A percentile compares a stretch with the other conserved stretches of the same genome.
phyloP scores from a whole-genome alignment of 2,113 vertebrate genomes.

The Antigone vipio region DNA sequence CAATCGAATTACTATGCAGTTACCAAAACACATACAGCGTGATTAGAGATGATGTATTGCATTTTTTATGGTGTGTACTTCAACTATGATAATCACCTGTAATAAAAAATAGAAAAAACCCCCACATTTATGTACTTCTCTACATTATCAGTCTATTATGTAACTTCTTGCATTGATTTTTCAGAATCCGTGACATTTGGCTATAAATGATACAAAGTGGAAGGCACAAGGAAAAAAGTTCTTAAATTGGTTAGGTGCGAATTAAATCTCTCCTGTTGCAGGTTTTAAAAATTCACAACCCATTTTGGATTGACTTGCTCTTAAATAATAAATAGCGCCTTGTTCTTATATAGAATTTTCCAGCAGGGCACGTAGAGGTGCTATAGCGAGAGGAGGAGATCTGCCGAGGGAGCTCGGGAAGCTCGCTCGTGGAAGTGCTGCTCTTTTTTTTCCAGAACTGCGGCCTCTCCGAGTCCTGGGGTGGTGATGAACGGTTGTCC shows the following conservation, averaged over 20 bases:
- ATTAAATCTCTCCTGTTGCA: slow-evolving; percentile 12
- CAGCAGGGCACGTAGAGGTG: background rate
- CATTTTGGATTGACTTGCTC: slow-evolving; percentile 11
- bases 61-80: slow-evolving; percentile 29
- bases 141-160: background rate
- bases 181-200: background rate
- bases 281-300: slow-evolving; percentile 22
- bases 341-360: background rate
- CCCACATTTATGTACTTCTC: background rate
- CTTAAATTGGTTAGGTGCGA: background rate
- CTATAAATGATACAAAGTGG: background rate
- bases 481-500: background rate
- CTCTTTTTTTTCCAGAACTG: background rate
- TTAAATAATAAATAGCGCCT: slow-evolving; percentile 6
- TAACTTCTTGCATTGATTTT: slow-evolving; percentile 36
- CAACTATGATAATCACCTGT: slow-evolving; percentile 39
- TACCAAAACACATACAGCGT: background rate
- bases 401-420: background rate
- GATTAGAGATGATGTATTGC: background rate
- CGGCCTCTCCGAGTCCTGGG: background rate
- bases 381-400: background rate
- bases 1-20: background rate
- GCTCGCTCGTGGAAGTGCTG: background rate
- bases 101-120: background rate
- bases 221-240: background rate